Conservation (phyloP, 2,113 vertebrate species). For the Nestor notabilis region DNA sequence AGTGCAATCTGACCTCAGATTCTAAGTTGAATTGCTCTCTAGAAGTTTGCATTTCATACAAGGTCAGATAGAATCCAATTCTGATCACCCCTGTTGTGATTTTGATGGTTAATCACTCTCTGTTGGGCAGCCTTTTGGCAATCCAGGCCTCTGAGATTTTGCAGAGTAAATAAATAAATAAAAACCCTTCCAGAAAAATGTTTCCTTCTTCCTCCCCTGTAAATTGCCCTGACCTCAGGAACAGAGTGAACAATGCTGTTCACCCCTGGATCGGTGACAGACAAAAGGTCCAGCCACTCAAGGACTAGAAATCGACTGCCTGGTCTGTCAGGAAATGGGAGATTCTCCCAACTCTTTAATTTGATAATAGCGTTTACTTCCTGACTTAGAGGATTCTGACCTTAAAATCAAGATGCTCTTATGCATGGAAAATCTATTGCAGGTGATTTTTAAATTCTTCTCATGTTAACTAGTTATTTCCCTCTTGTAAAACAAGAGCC, state of each 20-base stretch:
- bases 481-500: not conserved
- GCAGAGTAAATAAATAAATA: not conserved
- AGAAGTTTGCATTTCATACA: rapidly evolving
- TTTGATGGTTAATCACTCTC: not conserved
- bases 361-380: constrained; percentile 47
- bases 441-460: constrained; percentile 39
- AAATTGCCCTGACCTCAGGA: constrained; percentile 60
- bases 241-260: constrained; percentile 53
- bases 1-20: not conserved
- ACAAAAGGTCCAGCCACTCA: not conserved
- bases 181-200: not conserved
- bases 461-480: not conserved
- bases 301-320: not conserved
- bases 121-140: not conserved
- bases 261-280: constrained; percentile 49
- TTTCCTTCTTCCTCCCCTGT: constrained; percentile 50
- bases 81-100: not conserved
- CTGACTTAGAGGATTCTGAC: constrained; percentile 28
- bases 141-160: not conserved
- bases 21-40: not conserved
- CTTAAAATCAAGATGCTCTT: constrained; percentile 54
- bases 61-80: not conserved
- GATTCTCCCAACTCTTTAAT: constrained; percentile 48
- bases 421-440: constrained; percentile 30
- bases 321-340: constrained; percentile 41